These are phyloP conservation scores for Mythimna ferrago DNA, from an alignment of 2,888 invertebrate species.

Conservation along the genomic window DNA sequence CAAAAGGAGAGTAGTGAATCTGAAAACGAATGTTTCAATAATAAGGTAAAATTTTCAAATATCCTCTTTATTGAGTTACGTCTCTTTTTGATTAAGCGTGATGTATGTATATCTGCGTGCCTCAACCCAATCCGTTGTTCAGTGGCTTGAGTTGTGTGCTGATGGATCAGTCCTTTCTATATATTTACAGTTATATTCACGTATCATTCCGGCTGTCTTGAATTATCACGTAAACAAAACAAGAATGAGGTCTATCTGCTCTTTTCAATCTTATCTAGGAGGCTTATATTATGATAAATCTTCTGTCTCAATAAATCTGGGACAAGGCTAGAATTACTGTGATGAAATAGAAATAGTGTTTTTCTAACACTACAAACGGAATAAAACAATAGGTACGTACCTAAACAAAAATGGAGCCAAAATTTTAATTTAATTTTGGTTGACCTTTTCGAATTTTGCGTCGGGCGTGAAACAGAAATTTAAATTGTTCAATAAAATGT, in stretches of 20 bases:
- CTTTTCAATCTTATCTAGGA: slow-evolving; percentile 4
- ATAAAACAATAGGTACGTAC: slow-evolving; percentile 10
- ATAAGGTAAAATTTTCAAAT: no score
- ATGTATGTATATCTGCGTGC: no score
- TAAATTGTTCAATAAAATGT: slow-evolving; percentile 57
- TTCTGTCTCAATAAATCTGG: neutral
- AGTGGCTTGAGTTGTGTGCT: no score
- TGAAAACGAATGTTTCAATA: no score
- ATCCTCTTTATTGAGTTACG: no score
- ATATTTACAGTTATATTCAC: neutral
- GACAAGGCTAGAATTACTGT: neutral
- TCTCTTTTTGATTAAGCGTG: no score
- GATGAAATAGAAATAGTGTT: slow-evolving; percentile 20
- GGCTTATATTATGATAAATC: neutral
- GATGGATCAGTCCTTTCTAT: no score
- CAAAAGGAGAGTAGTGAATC: no score
- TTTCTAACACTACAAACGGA: slow-evolving; percentile 6
- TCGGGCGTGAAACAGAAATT: slow-evolving; percentile 38
- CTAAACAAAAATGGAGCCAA: slow-evolving; percentile 31
- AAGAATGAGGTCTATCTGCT: neutral
- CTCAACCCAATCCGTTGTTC: no score
- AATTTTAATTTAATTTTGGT: slow-evolving; percentile 51
- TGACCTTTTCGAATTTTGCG: slow-evolving; percentile 58
- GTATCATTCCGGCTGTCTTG: no score
- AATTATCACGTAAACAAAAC: neutral